phyloP scores from a whole-genome alignment of 2,113 vertebrate genomes.

The Ophthalmolycus amberensis region DNA sequence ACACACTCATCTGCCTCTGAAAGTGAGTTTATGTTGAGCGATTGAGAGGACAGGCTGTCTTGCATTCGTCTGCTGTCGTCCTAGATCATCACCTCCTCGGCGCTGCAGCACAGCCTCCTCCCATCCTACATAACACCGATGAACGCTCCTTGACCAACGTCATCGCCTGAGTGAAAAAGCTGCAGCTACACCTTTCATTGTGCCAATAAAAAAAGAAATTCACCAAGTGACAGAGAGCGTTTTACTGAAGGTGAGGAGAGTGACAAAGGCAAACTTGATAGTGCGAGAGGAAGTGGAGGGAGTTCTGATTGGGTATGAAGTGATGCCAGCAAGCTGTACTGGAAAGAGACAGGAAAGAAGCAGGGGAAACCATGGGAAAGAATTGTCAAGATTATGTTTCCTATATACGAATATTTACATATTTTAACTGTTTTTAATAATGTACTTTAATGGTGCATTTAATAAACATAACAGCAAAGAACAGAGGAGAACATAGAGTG shows the following conservation, averaged over 20 bases:
- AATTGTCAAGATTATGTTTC: not conserved
- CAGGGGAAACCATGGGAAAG: not conserved
- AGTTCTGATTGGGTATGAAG: conserved; percentile 10
- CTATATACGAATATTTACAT: not conserved
- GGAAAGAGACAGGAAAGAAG: conserved; percentile 9
- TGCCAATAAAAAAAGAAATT: conserved; percentile 12
- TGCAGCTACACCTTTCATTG: conserved; percentile 19
- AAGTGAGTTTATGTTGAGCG: not conserved
- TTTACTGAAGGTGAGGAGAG: conserved; percentile 25
- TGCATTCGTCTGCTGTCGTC: conserved; percentile 14
- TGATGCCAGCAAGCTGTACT: conserved; percentile 8
- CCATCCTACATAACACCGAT: not conserved
- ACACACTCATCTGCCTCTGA: not conserved
- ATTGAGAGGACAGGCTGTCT: not conserved
- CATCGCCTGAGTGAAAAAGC: conserved; percentile 12
- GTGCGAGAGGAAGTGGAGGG: conserved; percentile 24
- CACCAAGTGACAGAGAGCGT: not conserved
- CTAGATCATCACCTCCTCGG: conserved; percentile 30
- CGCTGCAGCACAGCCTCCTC: not conserved
- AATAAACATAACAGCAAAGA: not conserved
- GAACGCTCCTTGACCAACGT: not conserved
- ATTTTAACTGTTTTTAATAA: not conserved
- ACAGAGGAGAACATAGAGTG: conserved; percentile 4
- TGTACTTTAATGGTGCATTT: not conserved
- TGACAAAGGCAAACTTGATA: conserved; percentile 46